A percentile compares a stretch with the other conserved stretches of the same genome.
phyloP scores from a whole-genome alignment of 2,113 vertebrate genomes.

The Aldabrachelys gigantea region DNA sequence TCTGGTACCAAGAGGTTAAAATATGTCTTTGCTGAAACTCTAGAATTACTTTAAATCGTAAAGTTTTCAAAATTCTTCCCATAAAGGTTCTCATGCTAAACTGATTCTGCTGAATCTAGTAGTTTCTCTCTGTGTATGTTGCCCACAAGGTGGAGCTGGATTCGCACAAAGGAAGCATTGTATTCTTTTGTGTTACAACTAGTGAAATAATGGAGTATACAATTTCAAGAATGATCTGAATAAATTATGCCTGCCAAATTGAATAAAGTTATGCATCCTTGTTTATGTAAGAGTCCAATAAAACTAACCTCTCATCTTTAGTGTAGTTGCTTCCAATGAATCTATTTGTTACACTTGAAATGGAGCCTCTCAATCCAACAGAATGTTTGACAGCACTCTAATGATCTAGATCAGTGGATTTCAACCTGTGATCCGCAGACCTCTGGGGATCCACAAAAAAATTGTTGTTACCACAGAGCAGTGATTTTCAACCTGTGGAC shows the following conservation, averaged over 20 bases:
- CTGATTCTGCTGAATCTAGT: not conserved
- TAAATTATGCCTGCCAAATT: not conserved
- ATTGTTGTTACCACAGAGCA: not conserved
- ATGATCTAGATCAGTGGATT: not conserved
- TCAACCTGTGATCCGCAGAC: not conserved
- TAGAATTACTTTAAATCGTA: not conserved
- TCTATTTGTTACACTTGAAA: not conserved
- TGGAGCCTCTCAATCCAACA: not conserved
- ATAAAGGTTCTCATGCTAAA: no score
- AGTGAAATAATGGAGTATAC: not conserved
- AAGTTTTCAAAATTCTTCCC: not conserved
- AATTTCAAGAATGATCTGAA: not conserved
- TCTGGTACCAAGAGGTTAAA: rapidly evolving
- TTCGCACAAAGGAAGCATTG: not conserved
- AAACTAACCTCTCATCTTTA: not conserved
- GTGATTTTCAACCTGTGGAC: not conserved
- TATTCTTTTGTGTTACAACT: not conserved
- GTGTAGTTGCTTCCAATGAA: rapidly evolving
- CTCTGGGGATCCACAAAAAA: not conserved
- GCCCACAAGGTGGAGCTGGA: conserved; percentile 65
- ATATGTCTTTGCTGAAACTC: not conserved
- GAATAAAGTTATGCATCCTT: not conserved
- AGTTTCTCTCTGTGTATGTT: not conserved
- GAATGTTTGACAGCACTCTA: not conserved
- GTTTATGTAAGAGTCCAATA: not conserved